phyloP scores from a whole-genome alignment of 35 echinoderm and acorn worm species.

The Holothuria glaberrima region DNA sequence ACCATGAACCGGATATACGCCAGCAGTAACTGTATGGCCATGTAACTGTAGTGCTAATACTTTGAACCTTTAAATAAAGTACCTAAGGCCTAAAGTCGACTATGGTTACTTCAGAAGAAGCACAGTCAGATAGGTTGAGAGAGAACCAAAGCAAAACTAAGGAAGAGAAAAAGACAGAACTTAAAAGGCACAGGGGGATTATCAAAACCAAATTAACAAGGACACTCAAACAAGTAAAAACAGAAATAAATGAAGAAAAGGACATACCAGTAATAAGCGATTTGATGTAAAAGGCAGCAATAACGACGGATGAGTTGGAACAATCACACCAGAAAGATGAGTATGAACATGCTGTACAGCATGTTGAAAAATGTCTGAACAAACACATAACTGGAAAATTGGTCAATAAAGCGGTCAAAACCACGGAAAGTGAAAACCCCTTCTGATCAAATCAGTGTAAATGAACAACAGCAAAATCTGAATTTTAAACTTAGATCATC shows the following conservation, averaged over 20 bases:
- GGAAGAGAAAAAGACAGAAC: not conserved
- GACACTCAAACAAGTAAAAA: constrained; percentile 17
- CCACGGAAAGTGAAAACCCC: not conserved
- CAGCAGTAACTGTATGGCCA: too few species aligned
- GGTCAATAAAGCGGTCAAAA: not conserved
- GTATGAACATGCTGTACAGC: not conserved
- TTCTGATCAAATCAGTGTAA: not conserved
- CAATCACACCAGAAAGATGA: not conserved
- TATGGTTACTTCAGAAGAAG: too few species aligned
- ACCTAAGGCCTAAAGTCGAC: too few species aligned
- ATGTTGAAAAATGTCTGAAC: constrained; percentile 9
- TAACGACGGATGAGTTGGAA: constrained; percentile 10
- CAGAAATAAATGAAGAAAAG: constrained; percentile 14
- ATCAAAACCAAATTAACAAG: not conserved
- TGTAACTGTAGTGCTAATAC: too few species aligned
- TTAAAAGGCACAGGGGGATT: not conserved
- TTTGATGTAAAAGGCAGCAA: constrained; percentile 16
- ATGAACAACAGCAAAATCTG: not conserved
- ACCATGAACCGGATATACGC: too few species aligned
- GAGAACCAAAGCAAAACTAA: too few species aligned
- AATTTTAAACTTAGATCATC: too few species aligned
- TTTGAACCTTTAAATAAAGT: too few species aligned
- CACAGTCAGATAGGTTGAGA: too few species aligned
- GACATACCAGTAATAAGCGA: not conserved
- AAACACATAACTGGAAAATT: not conserved